Percentiles rank a stretch among this genome's conserved stretches.
Evolutionary conservation across 2,797 vertebrate genomes (phyloP).

Genomic region (Chelon labrosus): DNA sequence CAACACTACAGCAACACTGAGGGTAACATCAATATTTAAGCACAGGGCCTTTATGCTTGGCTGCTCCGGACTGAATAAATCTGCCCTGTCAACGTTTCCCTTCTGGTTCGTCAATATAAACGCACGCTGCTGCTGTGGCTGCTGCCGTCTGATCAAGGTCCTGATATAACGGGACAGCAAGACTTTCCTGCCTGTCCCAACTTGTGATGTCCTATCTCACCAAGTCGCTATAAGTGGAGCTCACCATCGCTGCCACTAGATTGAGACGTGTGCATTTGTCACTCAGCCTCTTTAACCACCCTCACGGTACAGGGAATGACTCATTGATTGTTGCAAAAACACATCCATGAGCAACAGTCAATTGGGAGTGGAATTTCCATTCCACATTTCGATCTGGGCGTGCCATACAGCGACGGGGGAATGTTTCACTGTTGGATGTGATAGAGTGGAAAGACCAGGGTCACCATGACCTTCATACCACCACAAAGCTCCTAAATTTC

Average conservation of each 20-base stretch:
- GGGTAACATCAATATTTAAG: conserved; percentile 77
- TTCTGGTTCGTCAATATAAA: conserved; percentile 61
- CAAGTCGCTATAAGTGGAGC: neutral
- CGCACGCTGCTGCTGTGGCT: conserved; percentile 11
- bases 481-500: conserved; percentile 21
- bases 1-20: conserved; percentile 23
- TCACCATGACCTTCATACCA: conserved; percentile 65
- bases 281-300: neutral
- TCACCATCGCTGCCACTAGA: neutral
- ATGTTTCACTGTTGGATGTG: conserved; percentile 17
- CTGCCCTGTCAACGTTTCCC: conserved; percentile 66
- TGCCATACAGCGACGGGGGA: conserved; percentile 24
- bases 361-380: conserved; percentile 78
- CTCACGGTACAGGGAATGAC: conserved; percentile 25
- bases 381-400: conserved; percentile 44
- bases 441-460: conserved; percentile 39
- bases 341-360: conserved; percentile 57
- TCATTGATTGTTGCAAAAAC: conserved; percentile 70
- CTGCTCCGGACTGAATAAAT: conserved; percentile 68
- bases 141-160: neutral
- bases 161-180: neutral
- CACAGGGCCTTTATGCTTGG: conserved; percentile 61
- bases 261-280: neutral
- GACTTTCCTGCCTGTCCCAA: neutral
- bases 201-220: neutral